These are phyloP conservation scores for Leptobrachium ailaonicum DNA, from an alignment of 2,113 vertebrate species.

Conservation along the genomic window DNA sequence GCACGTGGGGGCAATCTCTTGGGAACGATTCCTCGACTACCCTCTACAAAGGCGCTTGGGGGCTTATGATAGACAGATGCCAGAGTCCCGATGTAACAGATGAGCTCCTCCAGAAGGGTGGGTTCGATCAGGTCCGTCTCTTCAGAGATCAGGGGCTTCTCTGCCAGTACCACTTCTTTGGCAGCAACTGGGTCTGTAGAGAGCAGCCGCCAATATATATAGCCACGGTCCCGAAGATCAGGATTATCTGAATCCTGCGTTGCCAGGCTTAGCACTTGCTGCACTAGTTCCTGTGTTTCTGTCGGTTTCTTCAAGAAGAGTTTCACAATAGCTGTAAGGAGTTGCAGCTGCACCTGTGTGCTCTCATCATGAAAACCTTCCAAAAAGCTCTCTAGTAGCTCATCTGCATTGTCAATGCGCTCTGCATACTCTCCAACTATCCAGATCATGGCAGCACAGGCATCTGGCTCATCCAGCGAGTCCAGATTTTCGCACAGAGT, in stretches of 20 bases:
- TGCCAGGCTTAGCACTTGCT: slow-evolving; percentile 87
- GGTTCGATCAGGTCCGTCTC: slow-evolving; percentile 96
- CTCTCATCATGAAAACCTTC: slow-evolving; percentile 98
- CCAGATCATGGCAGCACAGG: slow-evolving; percentile 98
- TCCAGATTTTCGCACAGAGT: slow-evolving; percentile 96
- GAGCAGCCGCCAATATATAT: slow-evolving; percentile 97
- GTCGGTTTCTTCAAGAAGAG: slow-evolving; percentile 97
- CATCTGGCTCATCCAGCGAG: slow-evolving; percentile 94
- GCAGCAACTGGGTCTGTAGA: slow-evolving; percentile 97
- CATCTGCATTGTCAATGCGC: slow-evolving; percentile 96
- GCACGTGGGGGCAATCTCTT: slow-evolving; percentile 97
- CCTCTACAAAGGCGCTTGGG: slow-evolving; percentile 96
- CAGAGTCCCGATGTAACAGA: slow-evolving; percentile 95
- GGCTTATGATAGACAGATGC: slow-evolving; percentile 97
- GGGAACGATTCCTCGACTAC: slow-evolving; percentile 94
- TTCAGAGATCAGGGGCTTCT: slow-evolving; percentile 95
- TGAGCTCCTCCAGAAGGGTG: slow-evolving; percentile 91
- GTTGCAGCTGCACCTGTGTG: slow-evolving; percentile 95
- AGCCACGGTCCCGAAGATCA: slow-evolving; percentile 94
- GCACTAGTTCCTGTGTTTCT: slow-evolving; percentile 94
- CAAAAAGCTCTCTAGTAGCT: slow-evolving; percentile 93
- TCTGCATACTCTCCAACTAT: slow-evolving; percentile 98
- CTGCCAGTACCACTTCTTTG: slow-evolving; percentile 95
- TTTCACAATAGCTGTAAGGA: slow-evolving; percentile 94
- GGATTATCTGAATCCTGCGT: slow-evolving; percentile 96